Evolutionary conservation across 2,113 vertebrate species (phyloP), one percentile per base, ranked within the genome.

Genomic region (Reinhardtius hippoglossoides): DNA sequence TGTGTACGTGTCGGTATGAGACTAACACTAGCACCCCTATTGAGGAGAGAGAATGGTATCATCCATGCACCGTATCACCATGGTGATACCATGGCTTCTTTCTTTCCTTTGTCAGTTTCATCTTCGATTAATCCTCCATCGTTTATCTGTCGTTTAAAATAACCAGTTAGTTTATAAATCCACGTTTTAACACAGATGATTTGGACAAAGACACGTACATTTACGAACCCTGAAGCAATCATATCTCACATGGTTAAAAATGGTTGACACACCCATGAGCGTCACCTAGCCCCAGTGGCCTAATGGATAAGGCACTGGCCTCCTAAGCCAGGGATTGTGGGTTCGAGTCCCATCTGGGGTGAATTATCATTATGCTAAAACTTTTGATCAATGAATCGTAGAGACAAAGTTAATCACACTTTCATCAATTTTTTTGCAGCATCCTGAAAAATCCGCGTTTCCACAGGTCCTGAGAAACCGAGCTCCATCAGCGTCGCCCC

Each of bases 241-340:
- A 31, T 31, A 7, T 31, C 31, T 7, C 6, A 31, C 31, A 31
- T 24, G 31, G 7, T 7, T 1, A 31, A 7, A 7, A 1, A 0
- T 7, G 5, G 1, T 15, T 46, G 14, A 13, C 42, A 46, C 42
- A 3, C 14, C 42, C 42, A 15, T 14, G 1, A 46, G 10, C 15
- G 44, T 66, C 66, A 9, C 0, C 0, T 0, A 42, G 94, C 94
- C 94, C 94, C 94, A 95, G 94, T 95, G 94, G 94, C 94, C 94
- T 94, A 95, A 94, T 94, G 94, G 94, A 95, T 94, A 94, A 95
- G 94, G 94, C 94, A 94, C 94, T 94, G 94, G 93, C 92, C 91
- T 93, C 92, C 90, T 92, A 92, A 90, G 83, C 86, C 84, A 90
- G 87, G 80, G 89, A 90, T 91, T 92, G 85, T 88, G 84, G 87